Evolutionary conservation across 2,797 vertebrate species (phyloP).

Genomic region (Enteromius unitaeniatus): DNA sequence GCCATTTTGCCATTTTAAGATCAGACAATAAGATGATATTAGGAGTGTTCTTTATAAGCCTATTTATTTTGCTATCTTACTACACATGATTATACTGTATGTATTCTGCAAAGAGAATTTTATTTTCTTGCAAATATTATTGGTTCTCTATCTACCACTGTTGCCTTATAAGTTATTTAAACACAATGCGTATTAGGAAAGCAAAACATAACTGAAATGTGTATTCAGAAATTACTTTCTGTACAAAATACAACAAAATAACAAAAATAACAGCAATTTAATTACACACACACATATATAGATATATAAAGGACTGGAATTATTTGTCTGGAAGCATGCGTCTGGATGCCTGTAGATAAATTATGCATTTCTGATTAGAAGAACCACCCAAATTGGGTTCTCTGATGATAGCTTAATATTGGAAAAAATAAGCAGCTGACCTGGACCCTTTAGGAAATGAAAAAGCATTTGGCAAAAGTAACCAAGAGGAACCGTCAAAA

Average conservation of each 20-base stretch:
- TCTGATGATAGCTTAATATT: constrained; percentile 45
- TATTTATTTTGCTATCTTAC: neutral
- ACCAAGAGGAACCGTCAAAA: constrained; percentile 45
- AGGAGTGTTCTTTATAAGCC: neutral
- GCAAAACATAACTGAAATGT: constrained; percentile 65
- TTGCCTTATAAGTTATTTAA: neutral
- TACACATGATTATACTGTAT: neutral
- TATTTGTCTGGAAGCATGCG: constrained; percentile 68
- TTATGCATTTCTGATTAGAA: constrained; percentile 75
- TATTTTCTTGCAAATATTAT: neutral
- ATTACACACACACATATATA: too few relatives aligned
- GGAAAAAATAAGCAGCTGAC: constrained; percentile 28
- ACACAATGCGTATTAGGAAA: constrained; percentile 25
- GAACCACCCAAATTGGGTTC: constrained; percentile 61
- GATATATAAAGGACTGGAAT: constrained; percentile 72
- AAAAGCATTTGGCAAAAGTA: constrained; percentile 34
- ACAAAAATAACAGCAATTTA: too few relatives aligned
- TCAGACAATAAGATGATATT: neutral
- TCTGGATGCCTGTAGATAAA: constrained; percentile 74
- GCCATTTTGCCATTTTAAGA: neutral
- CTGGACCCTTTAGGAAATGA: constrained; percentile 25
- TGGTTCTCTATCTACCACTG: neutral
- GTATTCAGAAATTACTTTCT: constrained; percentile 65
- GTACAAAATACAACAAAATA: constrained; percentile 14
- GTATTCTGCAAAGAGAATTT: neutral